Evolutionary conservation across 2,113 vertebrate species (phyloP).

Genomic region (Semnornis frantzii): DNA sequence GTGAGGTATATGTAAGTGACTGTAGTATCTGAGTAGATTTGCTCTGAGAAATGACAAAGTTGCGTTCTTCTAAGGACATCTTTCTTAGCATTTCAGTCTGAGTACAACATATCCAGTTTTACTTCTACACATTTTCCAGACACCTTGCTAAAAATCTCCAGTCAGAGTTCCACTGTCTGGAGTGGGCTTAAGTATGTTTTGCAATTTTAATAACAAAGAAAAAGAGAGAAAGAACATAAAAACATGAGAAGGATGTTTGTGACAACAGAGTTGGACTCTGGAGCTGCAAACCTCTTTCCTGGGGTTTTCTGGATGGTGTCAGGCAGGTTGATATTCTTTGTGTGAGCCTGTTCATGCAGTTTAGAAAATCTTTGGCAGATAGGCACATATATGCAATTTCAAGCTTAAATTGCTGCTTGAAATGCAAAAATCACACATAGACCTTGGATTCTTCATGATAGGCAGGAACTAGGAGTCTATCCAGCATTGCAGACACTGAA

Average conservation of each 20-base stretch:
- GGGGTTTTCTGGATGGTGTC: not conserved
- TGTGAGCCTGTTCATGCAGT: not conserved
- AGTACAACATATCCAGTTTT: not conserved
- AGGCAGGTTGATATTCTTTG: not conserved
- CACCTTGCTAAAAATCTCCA: not conserved
- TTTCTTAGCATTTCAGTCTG: not conserved
- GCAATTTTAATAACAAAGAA: not conserved
- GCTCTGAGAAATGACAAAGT: not conserved
- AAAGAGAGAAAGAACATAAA: not conserved
- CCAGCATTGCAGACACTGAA: not conserved
- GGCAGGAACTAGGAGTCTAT: not conserved
- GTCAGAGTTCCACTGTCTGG: not conserved
- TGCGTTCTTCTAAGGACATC: not conserved
- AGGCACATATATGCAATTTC: not conserved
- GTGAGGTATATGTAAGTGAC: not conserved
- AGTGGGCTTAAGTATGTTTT: not conserved
- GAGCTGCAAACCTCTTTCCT: not conserved
- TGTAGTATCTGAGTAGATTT: not conserved
- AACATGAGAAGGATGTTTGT: not conserved
- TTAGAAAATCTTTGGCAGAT: not conserved
- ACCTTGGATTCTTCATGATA: not conserved
- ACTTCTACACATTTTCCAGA: not conserved
- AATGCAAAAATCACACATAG: not conserved
- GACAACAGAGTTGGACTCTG: not conserved
- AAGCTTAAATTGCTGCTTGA: not conserved